Base-by-base conservation (phyloP, 2,113 vertebrate genomes). In the Artemisiospiza belli region DNA sequence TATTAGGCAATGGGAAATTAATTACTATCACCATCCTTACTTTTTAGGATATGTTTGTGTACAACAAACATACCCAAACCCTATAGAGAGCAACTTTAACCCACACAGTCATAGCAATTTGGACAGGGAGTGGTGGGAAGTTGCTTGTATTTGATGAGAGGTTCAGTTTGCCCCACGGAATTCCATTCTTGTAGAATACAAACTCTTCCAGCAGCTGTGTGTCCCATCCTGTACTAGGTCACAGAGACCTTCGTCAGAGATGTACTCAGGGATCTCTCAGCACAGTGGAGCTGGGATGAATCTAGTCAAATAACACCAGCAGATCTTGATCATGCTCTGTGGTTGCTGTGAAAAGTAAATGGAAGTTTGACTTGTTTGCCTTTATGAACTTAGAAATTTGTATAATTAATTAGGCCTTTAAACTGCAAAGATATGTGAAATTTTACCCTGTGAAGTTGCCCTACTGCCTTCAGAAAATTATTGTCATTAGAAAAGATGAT, bases 91-190 rank as follows among this genome's bases (percentile, higher is more conserved):
- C 24, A 79, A 52, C 5, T 55, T 72, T 28, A 82, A 84, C 9
- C 4, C 9, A 64, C 1, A 5, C 0, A 2, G 27, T 58, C 5
- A 1, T 11, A 39, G 47, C 8, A 62, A 4, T 57, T 76, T 73
- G 10, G 27, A 55, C 28, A 41, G 18, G 7, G 31, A 6, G 4
- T 47, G 39, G 31, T 24, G 13, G 62, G 37, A 61, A 85, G 44
- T 7, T 64, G 58, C 28, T 64, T 49, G 11, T 43, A 4, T 25
- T 23, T n/a, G 9, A 30, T 19, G 12, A n/a, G 88, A 81, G 18
- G 9, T 41, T 78, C 8, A 3, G 33, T 78, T 59, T 72, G 35
- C 39, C 41, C 35, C 30, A 4, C 1, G 11, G 46, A 86, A 23
- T 20, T 87, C 41, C 61, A 7, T 22, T 72, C 17, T 20, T 30